Conservation (phyloP, 2,113 vertebrate species). For the Rhea pennata region DNA sequence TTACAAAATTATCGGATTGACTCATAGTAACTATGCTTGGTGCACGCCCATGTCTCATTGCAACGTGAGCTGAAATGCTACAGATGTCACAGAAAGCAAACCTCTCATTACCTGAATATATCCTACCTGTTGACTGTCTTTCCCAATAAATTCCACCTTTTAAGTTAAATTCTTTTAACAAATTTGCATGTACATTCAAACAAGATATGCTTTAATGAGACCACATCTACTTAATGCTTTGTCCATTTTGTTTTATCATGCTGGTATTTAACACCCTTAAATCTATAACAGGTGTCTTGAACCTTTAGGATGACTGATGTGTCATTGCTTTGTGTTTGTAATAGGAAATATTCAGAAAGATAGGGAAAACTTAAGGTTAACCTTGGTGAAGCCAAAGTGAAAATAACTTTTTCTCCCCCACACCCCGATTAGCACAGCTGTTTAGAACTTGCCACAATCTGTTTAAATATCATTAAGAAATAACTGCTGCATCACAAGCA, state of each 20-base stretch:
- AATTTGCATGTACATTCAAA: neutral
- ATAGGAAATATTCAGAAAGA: neutral
- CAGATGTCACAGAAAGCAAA: accelerated
- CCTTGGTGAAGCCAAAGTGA: neutral
- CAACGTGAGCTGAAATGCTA: neutral
- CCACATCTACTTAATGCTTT: neutral
- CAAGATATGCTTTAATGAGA: neutral
- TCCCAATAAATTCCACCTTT: neutral
- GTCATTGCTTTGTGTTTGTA: neutral
- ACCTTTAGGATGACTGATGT: neutral
- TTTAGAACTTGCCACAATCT: neutral
- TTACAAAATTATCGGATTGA: neutral
- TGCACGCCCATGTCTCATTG: accelerated
- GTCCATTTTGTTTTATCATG: neutral
- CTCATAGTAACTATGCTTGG: neutral
- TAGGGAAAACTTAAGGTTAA: neutral
- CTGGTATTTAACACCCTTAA: neutral
- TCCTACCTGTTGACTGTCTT: neutral
- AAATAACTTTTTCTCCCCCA: neutral
- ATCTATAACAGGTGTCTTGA: neutral
- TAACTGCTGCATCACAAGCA: neutral
- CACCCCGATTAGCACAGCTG: neutral
- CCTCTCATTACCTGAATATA: accelerated
- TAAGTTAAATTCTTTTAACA: neutral
- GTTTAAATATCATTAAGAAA: neutral